Evolutionary conservation across 2,888 invertebrate genomes (phyloP).

Genomic region (Molanna angustata): DNA sequence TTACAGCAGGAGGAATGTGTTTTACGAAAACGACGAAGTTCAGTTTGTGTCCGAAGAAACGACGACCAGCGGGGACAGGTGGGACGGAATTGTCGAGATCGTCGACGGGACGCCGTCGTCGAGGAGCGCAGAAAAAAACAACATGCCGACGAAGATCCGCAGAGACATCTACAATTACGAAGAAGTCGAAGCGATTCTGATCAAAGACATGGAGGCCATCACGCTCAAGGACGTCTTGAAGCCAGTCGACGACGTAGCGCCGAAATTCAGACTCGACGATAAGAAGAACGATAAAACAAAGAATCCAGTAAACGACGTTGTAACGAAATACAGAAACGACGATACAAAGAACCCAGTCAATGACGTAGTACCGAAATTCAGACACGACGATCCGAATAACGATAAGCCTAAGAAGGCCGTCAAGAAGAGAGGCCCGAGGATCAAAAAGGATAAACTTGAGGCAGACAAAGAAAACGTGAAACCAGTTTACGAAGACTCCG

Average conservation of each 20-base stretch:
- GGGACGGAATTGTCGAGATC: slow-evolving; percentile 5
- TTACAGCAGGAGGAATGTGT: background rate
- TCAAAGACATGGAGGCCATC: background rate
- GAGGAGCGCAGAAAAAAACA: background rate
- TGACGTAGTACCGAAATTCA: background rate
- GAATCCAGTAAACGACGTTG: background rate
- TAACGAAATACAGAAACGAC: background rate
- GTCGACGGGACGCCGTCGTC: background rate
- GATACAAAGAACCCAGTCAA: background rate
- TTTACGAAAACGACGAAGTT: slow-evolving; percentile 6
- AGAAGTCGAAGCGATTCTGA: background rate
- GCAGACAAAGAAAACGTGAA: slow-evolving; percentile 39
- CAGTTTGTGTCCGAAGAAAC: slow-evolving; percentile 9
- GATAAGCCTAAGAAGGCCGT: background rate
- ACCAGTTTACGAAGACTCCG: slow-evolving; percentile 42
- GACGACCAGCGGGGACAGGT: background rate
- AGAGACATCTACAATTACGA: background rate
- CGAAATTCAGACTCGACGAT: background rate
- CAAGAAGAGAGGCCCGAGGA: slow-evolving; percentile 3
- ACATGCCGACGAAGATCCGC: background rate
- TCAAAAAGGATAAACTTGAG: slow-evolving; percentile 39
- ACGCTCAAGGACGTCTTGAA: too few species aligned
- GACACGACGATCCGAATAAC: background rate
- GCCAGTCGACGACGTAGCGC: background rate
- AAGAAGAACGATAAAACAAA: too few species aligned